Conservation (phyloP, 2,113 vertebrate genomes). For the Sander lucioperca region DNA sequence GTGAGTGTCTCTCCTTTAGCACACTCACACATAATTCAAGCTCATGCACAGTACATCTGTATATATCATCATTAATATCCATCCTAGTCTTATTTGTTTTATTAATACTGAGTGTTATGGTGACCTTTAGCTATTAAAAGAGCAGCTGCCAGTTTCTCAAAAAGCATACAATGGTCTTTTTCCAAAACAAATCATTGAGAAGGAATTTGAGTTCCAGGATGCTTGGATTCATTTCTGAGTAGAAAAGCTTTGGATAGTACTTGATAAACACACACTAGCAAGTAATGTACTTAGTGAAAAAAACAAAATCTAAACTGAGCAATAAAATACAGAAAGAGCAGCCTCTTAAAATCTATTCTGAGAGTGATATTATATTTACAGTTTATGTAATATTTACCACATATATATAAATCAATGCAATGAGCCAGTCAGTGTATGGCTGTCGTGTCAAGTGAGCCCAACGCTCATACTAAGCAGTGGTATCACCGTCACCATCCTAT, state of each 20-base stretch:
- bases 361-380: conserved; percentile 15
- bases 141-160: conserved; percentile 53
- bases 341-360: conserved; percentile 24
- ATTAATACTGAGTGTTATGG: conserved; percentile 60
- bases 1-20: conserved; percentile 44
- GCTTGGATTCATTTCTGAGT: conserved; percentile 38
- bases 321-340: conserved; percentile 7
- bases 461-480: conserved; percentile 18
- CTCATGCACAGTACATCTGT: conserved; percentile 47
- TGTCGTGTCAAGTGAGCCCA: conserved; percentile 21
- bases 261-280: conserved; percentile 44
- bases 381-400: conserved; percentile 35
- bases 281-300: conserved; percentile 13
- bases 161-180: conserved; percentile 44
- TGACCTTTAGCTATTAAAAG: conserved; percentile 60
- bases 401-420: conserved; percentile 9
- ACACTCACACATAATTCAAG: conserved; percentile 54
- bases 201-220: conserved; percentile 49
- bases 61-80: conserved; percentile 65
- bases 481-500: conserved; percentile 21
- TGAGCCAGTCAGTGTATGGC: conserved; percentile 12
- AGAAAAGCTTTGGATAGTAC: conserved; percentile 6
- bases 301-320: conserved; percentile 7
- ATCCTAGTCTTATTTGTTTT: conserved; percentile 57
- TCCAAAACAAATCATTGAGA: conserved; percentile 49